These are phyloP conservation scores for Harpalus rufipes DNA, from an alignment of 2,888 invertebrate species.

Conservation along the genomic window DNA sequence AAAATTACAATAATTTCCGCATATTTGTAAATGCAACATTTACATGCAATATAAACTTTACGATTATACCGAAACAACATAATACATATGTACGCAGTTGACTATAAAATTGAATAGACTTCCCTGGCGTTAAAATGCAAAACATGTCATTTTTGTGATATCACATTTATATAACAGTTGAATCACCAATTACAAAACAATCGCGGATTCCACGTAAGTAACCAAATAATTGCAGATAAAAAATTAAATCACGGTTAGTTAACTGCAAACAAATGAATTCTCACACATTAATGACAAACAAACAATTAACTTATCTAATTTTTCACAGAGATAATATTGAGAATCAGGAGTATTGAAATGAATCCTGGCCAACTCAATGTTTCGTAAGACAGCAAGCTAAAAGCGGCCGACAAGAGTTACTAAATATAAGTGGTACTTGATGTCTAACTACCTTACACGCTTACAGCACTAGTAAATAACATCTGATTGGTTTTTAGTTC, in stretches of 20 bases:
- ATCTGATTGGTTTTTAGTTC: not conserved
- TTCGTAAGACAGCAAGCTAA: slow-evolving; percentile 38
- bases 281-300: slow-evolving; percentile 41
- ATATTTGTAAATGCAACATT: not conserved
- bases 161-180: slow-evolving; percentile 32
- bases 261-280: slow-evolving; percentile 54
- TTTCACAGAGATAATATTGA: slow-evolving; percentile 26
- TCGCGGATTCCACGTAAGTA: slow-evolving; percentile 17
- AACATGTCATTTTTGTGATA: not conserved
- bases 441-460: not conserved
- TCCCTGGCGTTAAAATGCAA: not conserved
- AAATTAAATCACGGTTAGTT: slow-evolving; percentile 51
- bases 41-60: not conserved
- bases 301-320: slow-evolving; percentile 47
- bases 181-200: slow-evolving; percentile 34
- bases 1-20: not conserved
- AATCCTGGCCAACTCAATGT: slow-evolving; percentile 19
- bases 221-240: slow-evolving; percentile 37
- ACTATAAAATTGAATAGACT: slow-evolving; percentile 1
- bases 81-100: not conserved
- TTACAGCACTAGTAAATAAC: not conserved
- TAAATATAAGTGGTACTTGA: not conserved
- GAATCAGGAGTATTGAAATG: not conserved
- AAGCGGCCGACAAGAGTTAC: not conserved
- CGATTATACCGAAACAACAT: not conserved